Percentiles rank a stretch among this genome's conserved stretches.
Evolutionary conservation across 2,797 vertebrate genomes (phyloP).

Genomic region (Pangasius krempfi): DNA sequence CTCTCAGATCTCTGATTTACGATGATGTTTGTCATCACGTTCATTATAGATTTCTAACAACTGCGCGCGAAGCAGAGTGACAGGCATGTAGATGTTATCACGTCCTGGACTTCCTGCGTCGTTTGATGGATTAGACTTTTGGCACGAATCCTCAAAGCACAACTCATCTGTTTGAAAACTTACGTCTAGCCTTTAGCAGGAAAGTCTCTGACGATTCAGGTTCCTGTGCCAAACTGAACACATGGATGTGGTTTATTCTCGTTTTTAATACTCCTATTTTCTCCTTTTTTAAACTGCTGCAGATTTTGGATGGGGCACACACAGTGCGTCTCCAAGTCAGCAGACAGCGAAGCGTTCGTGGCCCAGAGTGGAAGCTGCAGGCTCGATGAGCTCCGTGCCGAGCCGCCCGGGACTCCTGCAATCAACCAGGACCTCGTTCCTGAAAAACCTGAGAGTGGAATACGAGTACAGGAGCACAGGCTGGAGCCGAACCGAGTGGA

Average conservation of each 20-base stretch:
- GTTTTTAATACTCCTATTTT: not conserved
- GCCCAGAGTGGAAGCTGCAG: slow-evolving; percentile 12
- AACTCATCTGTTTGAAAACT: not conserved
- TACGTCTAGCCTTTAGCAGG: not conserved
- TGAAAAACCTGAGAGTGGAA: slow-evolving; percentile 37
- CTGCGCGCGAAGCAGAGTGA: not conserved
- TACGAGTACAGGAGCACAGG: slow-evolving; percentile 36
- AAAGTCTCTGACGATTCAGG: not conserved
- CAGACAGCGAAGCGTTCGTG: slow-evolving; percentile 26
- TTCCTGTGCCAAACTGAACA: slow-evolving; percentile 2
- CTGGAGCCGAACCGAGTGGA: slow-evolving; percentile 42
- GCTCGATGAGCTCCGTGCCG: slow-evolving; percentile 1
- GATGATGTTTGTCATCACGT: not conserved
- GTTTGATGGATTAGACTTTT: not conserved
- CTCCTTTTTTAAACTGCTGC: not conserved
- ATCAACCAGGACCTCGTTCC: slow-evolving; percentile 33
- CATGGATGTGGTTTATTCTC: not conserved
- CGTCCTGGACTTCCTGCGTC: not conserved
- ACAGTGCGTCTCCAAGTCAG: slow-evolving; percentile 52
- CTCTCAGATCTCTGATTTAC: not conserved
- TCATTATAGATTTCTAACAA: not conserved
- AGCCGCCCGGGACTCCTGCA: slow-evolving; percentile 10
- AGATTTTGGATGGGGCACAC: slow-evolving; percentile 60
- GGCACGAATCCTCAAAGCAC: not conserved
- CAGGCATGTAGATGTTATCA: not conserved